Conservation (phyloP, 53 echinoderm and acorn worm species). For the Temnopleurus reevesii region DNA sequence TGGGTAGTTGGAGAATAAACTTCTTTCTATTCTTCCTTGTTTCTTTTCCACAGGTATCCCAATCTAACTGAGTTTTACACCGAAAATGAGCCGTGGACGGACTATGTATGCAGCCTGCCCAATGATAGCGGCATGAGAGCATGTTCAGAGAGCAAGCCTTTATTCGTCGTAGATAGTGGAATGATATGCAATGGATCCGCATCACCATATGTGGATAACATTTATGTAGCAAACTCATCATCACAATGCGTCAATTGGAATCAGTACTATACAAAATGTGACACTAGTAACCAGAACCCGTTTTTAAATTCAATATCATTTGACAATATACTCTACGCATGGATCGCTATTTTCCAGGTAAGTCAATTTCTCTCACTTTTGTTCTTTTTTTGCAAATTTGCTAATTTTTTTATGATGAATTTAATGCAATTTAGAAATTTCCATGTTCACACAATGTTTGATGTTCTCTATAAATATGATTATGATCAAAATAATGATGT, state of each 20-base stretch:
- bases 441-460: no score
- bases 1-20: no score
- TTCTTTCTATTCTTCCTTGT: neutral
- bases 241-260: slow-evolving; percentile 91
- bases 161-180: slow-evolving; percentile 40
- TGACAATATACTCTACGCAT: slow-evolving; percentile 99
- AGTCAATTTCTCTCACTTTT: no score
- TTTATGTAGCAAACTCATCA: slow-evolving; percentile 52
- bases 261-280: slow-evolving; percentile 90
- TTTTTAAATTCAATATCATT: slow-evolving; percentile 95
- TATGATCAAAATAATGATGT: no score
- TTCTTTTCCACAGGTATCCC: slow-evolving; percentile 45
- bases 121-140: slow-evolving; percentile 69
- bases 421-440: neutral
- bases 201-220: slow-evolving; percentile 60
- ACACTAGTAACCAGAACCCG: slow-evolving; percentile 76
- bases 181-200: slow-evolving; percentile 64
- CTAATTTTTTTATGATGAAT: neutral
- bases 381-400: neutral
- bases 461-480: no score
- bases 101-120: slow-evolving; percentile 79
- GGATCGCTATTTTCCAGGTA: slow-evolving; percentile 99
- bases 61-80: slow-evolving; percentile 62
- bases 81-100: slow-evolving; percentile 60
- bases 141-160: slow-evolving; percentile 57